Evolutionary conservation across 1,140 invertebrate species (phyloP), one percentile per base, ranked within the genome.

Genomic region (Procambarus virginalis): DNA sequence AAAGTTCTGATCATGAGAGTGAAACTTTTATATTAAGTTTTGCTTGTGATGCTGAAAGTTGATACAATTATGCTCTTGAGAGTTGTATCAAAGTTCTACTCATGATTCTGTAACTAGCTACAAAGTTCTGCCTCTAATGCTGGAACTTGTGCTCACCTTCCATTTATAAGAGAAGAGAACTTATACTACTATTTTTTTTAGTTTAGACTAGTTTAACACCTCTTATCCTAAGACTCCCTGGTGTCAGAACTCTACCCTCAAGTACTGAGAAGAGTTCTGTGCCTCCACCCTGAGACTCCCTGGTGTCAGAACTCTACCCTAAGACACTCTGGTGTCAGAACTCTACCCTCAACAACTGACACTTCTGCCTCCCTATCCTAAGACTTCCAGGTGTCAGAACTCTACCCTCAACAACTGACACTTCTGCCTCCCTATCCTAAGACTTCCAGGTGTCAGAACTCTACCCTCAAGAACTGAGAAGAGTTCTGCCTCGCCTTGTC

Each of bases 371-470:
- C 49, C 60, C 12, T 64, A 14, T 17, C 20, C 17, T 20, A 17
- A 5, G 20, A 64, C 10, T 64, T 17, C 20, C 60, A 10, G 17
- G 20, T 73, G 14, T 81, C 22, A 81, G 45, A 85, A 60, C 73
- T 77, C 84, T 45, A 78, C 84, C 75, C 84, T 85, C 70, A 73
- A 4, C 76, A 9, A 85, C 83, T 51, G 70, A 76, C 20, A 85
- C 70, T 55, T 76, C 70, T 51, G 70, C 70, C 73, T 81, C 49
- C 60, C 12, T 64, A 14, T 17, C 20, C 17, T 20, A 17, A 5
- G 20, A 64, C 10, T 64, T 17, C 20, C 60, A 10, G 17, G 20
- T 73, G 14, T 81, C 22, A 81, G 45, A 85, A 60, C 73, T 77
- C 84, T 45, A 78, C 84, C 75, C 84, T 85, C 70, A 73, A 4